Conservation (phyloP, 2,888 invertebrate species). For the Cataglyphis cursor region DNA sequence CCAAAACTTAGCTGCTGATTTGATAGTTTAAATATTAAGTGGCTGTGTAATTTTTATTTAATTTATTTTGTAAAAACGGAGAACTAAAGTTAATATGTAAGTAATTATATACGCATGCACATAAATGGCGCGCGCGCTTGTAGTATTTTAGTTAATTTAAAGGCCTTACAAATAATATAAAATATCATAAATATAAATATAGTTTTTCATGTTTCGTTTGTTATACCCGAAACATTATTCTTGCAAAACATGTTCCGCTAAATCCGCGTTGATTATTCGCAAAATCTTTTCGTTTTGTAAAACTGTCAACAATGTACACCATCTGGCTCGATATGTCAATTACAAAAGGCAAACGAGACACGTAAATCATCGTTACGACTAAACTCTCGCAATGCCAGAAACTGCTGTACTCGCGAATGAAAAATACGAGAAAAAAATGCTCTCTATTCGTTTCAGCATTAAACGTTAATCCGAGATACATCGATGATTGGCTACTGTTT, state of each 20-base stretch:
- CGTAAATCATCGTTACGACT: constrained; percentile 74
- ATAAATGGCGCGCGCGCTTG: no score
- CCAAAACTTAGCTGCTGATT: no score
- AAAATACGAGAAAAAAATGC: constrained; percentile 42
- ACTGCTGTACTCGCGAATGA: constrained; percentile 32
- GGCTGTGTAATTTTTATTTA: no score
- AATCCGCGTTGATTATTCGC: constrained; percentile 68
- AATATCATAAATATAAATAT: constrained; percentile 27
- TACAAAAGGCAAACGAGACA: constrained; percentile 74
- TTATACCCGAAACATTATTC: constrained; percentile 22
- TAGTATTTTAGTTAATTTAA: constrained; percentile 8
- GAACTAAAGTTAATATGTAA: no score
- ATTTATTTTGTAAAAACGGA: no score
- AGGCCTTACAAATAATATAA: constrained; percentile 21
- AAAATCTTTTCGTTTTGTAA: constrained; percentile 70
- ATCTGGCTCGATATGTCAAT: constrained; percentile 73
- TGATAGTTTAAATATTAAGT: no score
- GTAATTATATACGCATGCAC: no score
- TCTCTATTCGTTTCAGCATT: constrained; percentile 47
- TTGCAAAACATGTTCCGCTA: constrained; percentile 38
- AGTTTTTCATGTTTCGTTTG: background rate
- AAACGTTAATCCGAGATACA: constrained; percentile 47
- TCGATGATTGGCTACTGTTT: constrained; percentile 43
- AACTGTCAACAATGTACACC: constrained; percentile 66
- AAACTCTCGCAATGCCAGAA: constrained; percentile 40